These are phyloP conservation scores for Oryctolagus cuniculus DNA, from an alignment of 2,113 vertebrate species.

Conservation along the genomic window DNA sequence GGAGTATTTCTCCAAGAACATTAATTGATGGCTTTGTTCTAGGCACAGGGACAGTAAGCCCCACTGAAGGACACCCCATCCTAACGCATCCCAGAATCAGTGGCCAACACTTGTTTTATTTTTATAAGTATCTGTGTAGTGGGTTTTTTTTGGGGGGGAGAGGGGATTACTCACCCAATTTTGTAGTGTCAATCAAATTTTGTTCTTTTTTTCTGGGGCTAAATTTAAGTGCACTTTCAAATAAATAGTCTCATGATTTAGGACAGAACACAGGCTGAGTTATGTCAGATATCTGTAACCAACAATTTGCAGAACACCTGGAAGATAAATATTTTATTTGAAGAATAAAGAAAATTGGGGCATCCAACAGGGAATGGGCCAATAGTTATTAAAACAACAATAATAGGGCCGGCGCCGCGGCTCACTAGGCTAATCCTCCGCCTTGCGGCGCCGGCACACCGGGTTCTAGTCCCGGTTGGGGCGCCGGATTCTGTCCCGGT, in stretches of 20 bases:
- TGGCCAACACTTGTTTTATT: not conserved
- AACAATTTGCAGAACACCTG: not conserved
- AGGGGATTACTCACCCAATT: not conserved
- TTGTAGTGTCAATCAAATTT: not conserved
- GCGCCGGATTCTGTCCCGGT: too few species aligned
- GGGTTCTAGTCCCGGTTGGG: too few species aligned
- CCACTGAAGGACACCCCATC: rapidly evolving
- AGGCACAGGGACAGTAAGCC: too few species aligned
- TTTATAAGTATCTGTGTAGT: not conserved
- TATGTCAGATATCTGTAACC: not conserved
- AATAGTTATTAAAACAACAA: conserved; percentile 17
- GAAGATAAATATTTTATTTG: not conserved
- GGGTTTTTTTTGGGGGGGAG: not conserved
- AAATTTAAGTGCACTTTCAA: not conserved
- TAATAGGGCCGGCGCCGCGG: too few species aligned
- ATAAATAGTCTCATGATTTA: not conserved
- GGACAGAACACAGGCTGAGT: not conserved
- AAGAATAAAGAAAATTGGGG: conserved; percentile 27
- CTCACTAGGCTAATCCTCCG: too few species aligned
- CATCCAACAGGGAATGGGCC: not conserved
- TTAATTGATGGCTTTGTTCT: not conserved
- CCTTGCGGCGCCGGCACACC: too few species aligned
- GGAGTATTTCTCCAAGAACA: not conserved
- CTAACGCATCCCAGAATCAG: not conserved
- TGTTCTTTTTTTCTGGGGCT: not conserved